Percentiles rank a stretch among this genome's conserved stretches.
These are phyloP conservation scores for Pinctada fucata DNA, from an alignment of 2,888 invertebrate genomes.

Conservation along the genomic window DNA sequence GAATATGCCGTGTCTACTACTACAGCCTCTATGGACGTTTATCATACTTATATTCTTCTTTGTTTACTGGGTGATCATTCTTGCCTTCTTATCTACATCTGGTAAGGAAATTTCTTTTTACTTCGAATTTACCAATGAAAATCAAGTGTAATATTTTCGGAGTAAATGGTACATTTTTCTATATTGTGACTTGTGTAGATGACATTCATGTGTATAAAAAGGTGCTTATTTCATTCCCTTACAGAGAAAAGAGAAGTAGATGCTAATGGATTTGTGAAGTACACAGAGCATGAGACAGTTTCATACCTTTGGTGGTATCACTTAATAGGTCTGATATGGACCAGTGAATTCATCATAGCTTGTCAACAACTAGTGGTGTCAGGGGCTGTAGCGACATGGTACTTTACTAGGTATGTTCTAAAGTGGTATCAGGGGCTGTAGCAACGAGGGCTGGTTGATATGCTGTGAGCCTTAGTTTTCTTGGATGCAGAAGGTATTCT, in stretches of 20 bases:
- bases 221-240: no score
- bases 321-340: slow-evolving; percentile 92
- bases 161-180: neutral
- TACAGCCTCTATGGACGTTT: slow-evolving; percentile 86
- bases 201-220: no score
- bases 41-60: slow-evolving; percentile 87
- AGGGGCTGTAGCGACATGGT: slow-evolving; percentile 95
- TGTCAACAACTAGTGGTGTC: slow-evolving; percentile 96
- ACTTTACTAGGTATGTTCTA: slow-evolving; percentile 85
- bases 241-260: slow-evolving; percentile 61
- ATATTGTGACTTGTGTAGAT: neutral
- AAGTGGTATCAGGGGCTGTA: neutral
- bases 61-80: slow-evolving; percentile 90
- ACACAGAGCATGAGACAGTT: slow-evolving; percentile 67
- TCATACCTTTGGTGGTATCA: slow-evolving; percentile 95
- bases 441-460: no score
- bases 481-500: no score
- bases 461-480: no score
- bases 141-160: neutral
- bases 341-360: slow-evolving; percentile 94
- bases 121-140: neutral
- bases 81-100: slow-evolving; percentile 83
- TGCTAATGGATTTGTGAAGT: slow-evolving; percentile 62
- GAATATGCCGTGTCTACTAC: slow-evolving; percentile 88
- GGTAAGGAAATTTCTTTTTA: slow-evolving; percentile 80